Evolutionary conservation across 2,113 vertebrate genomes (phyloP).

Genomic region (Cathartes aura): DNA sequence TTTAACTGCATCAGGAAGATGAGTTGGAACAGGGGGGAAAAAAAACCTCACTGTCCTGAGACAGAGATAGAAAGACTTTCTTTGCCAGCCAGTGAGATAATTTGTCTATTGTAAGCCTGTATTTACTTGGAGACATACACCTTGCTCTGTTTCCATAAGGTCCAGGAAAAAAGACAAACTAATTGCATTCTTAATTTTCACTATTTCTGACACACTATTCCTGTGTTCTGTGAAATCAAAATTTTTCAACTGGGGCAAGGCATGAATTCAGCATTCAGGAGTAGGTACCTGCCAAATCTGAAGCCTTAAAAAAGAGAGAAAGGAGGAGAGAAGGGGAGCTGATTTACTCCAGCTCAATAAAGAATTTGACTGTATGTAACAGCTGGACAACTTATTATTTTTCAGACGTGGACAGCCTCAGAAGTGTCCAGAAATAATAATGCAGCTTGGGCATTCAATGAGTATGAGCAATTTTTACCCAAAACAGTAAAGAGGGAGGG

Average conservation of each 20-base stretch:
- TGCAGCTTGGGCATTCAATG: neutral
- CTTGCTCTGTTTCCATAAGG: neutral
- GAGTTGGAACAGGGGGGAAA: neutral
- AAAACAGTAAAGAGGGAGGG: neutral
- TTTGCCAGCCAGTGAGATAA: neutral
- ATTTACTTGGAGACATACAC: neutral
- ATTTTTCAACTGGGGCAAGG: neutral
- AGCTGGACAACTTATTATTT: slow-evolving; percentile 1
- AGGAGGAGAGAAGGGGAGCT: neutral
- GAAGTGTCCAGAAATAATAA: neutral
- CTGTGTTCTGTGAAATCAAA: neutral
- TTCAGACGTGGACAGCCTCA: neutral
- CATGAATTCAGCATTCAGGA: neutral
- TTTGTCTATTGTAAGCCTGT: neutral
- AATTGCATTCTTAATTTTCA: neutral
- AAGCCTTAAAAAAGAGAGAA: neutral
- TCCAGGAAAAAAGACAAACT: neutral
- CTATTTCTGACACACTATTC: neutral
- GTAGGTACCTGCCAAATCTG: neutral
- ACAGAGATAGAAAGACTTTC: neutral
- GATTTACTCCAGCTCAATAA: slow-evolving; percentile 16
- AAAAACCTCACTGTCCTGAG: neutral
- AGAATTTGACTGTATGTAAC: slow-evolving; percentile 6
- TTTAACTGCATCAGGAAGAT: neutral
- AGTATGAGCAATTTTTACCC: neutral